A percentile compares a stretch with the other conserved stretches of the same genome.
Conservation (phyloP, 2,797 vertebrate genomes). For the Lepidocolaptes lacrymiger region DNA sequence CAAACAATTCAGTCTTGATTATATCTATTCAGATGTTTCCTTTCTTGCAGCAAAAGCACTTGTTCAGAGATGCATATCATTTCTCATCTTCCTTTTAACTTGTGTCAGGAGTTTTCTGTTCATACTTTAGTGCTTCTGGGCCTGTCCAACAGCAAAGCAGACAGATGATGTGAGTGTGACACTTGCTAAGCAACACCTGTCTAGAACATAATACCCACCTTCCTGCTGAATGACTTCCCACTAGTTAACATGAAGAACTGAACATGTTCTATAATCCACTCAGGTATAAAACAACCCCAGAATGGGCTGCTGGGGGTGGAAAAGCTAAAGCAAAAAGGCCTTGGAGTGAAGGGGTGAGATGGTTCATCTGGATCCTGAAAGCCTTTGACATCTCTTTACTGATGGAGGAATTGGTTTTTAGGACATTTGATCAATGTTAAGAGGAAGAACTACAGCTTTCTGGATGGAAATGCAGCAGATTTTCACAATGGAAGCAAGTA, state of each 20-base stretch:
- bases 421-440: neutral
- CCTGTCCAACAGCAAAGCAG: neutral
- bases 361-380: neutral
- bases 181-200: neutral
- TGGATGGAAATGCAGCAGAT: neutral
- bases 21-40: neutral
- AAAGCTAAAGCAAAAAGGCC: neutral
- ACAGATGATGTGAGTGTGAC: neutral
- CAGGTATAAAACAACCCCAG: neutral
- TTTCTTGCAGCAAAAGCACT: neutral
- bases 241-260: neutral
- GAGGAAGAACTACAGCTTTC: slow-evolving; percentile 2
- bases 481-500: neutral
- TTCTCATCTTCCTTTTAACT: neutral
- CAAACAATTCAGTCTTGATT: neutral
- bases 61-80: neutral
- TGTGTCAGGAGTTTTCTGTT: neutral
- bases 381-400: neutral
- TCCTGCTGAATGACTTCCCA: neutral
- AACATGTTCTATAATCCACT: neutral
- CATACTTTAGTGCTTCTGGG: neutral
- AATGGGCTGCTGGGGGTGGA: neutral
- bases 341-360: neutral
- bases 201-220: neutral
- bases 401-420: neutral